Base-by-base conservation (phyloP, 2,888 invertebrate species). In the Lasioglossum morio region DNA sequence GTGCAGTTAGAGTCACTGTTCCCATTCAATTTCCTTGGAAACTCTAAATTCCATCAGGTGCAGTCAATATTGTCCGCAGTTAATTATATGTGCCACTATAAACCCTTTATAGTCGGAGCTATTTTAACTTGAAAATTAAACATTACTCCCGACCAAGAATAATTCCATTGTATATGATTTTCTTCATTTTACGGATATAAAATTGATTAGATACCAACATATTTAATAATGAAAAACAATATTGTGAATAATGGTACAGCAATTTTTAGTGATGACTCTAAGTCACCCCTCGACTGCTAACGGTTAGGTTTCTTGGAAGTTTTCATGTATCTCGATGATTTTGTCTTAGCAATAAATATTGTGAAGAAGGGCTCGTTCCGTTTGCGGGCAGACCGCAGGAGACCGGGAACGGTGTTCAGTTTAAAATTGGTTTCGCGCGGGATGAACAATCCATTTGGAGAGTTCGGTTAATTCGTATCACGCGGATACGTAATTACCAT, bases 401-500 rank as follows among this genome's bases (percentile, higher is more conserved):
- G 60, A 7, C n/a, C 60, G 60, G 16, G 27, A 27, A 27, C 60
- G 60, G 27, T 27, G 60, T 27, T 14, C 27, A 60, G 30, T 72
- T 30, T 30, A 30, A 72, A 48, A 46, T 19, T 27, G 30, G 72
- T 46, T 43, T 46, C 60, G 60, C 27, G 60, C 60, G 60, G 27
- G 27, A 60, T 27, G 60, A 60, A 27, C 60, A 27, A 60, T 30
- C 23, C 34, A 34, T 34, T 34, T 23, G 37, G 69, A 34, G 37
- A 37, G 37, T 66, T 66, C 69, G 69, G 69, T 69, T 72, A 46
- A 48, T 72, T 72, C 30, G 53, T 37, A 53, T n/a, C 34, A 40
- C 73, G 73, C 73, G 69, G 37, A 37, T 37, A 37, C 37, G 69
- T 37, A 69, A 69, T 69, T 69, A 69, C 69, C 69, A 37, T 69